These are phyloP conservation scores for Thymelicus lineola DNA, from an alignment of 2,888 invertebrate genomes.

Conservation along the genomic window DNA sequence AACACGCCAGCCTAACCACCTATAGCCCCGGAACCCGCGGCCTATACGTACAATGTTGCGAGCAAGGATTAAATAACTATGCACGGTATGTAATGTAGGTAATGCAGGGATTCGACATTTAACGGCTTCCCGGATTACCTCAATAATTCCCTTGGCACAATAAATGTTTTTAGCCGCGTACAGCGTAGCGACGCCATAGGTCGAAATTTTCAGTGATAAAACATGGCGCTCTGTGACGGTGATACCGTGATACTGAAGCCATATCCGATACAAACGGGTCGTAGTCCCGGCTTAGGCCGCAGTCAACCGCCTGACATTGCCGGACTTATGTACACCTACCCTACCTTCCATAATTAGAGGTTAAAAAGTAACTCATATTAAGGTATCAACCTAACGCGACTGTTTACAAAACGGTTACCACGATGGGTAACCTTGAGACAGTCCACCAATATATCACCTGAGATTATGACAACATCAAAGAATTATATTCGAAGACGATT, in stretches of 20 bases:
- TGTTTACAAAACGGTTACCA: constrained; percentile 33
- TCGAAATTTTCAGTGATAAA: constrained; percentile 54
- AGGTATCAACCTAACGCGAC: constrained; percentile 39
- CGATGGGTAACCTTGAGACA: constrained; percentile 13
- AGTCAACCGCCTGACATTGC: constrained; percentile 66
- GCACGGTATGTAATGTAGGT: constrained; percentile 79
- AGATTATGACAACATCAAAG: constrained; percentile 44
- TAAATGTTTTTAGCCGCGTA: constrained; percentile 76
- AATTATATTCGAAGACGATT: constrained; percentile 48
- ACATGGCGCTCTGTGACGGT: constrained; percentile 56
- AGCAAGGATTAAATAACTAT: constrained; percentile 80
- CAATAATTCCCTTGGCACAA: constrained; percentile 77
- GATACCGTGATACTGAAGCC: constrained; percentile 65
- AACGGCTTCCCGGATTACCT: constrained; percentile 83
- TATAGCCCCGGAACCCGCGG: constrained; percentile 52
- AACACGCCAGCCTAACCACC: constrained; percentile 46
- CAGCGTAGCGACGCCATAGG: constrained; percentile 50
- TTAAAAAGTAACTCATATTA: constrained; percentile 45
- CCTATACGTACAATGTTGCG: constrained; percentile 63
- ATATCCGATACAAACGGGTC: constrained; percentile 61
- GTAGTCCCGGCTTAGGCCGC: constrained; percentile 63
- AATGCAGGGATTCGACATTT: constrained; percentile 80
- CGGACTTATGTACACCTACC: constrained; percentile 56
- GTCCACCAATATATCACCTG: constrained; percentile 41
- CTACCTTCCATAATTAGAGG: constrained; percentile 59